Evolutionary conservation across 1,140 invertebrate genomes (phyloP).

Genomic region (Thaumatotibia leucotreta): DNA sequence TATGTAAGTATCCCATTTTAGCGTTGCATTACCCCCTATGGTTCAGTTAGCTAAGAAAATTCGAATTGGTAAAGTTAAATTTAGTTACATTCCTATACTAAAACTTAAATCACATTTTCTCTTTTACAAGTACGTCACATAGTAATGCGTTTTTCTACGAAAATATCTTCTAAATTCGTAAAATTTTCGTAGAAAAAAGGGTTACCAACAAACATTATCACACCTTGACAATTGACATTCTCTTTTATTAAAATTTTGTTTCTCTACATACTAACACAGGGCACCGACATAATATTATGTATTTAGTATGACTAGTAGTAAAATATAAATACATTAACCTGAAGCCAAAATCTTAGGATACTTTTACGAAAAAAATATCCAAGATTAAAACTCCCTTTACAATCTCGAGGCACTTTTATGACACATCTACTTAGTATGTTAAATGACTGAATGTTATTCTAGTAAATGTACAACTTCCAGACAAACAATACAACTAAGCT

Average conservation of each 20-base stretch:
- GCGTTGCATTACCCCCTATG: neutral
- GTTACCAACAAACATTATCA: slow-evolving; percentile 33
- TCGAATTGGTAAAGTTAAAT: slow-evolving; percentile 1
- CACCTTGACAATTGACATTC: slow-evolving; percentile 40
- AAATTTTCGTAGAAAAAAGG: neutral
- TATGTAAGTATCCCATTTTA: neutral
- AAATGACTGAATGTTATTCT: slow-evolving; percentile 8
- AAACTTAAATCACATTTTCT: slow-evolving; percentile 4
- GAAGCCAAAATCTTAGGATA: slow-evolving; percentile 29
- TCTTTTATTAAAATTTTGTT: slow-evolving; percentile 19
- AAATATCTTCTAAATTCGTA: no score
- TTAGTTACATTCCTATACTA: neutral
- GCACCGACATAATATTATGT: slow-evolving; percentile 37
- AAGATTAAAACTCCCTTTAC: slow-evolving; percentile 32
- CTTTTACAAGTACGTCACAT: slow-evolving; percentile 1
- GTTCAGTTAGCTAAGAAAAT: neutral
- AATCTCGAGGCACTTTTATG: slow-evolving; percentile 10
- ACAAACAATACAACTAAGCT: neutral
- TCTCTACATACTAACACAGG: slow-evolving; percentile 37
- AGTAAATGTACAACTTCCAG: slow-evolving; percentile 7
- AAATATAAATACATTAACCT: slow-evolving; percentile 28
- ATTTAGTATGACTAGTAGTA: slow-evolving; percentile 59
- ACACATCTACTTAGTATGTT: neutral
- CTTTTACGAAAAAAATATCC: slow-evolving; percentile 45
- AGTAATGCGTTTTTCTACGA: neutral